These are phyloP conservation scores for Sebastes jordani DNA, from an alignment of 2,797 vertebrate species.

Conservation along the genomic window DNA sequence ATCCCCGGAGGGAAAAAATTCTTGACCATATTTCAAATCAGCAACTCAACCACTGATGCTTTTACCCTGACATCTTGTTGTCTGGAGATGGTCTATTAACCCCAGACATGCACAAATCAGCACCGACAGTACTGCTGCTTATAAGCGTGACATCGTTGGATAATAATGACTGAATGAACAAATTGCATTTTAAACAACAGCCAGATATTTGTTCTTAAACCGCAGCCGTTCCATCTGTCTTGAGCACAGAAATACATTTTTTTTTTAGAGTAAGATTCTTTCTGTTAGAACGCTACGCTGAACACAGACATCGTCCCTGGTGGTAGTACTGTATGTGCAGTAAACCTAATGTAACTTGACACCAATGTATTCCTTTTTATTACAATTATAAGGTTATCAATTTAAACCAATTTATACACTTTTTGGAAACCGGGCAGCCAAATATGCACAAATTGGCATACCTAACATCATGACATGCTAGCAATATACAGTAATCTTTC, in stretches of 20 bases:
- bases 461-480: constrained; percentile 26
- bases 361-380: constrained; percentile 3
- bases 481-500: background rate
- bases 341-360: background rate
- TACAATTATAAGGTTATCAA: background rate
- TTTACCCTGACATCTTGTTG: constrained; percentile 14
- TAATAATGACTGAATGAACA: constrained; percentile 26
- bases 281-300: background rate
- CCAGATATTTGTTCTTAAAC: constrained; percentile 25
- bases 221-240: constrained; percentile 31
- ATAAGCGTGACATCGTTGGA: constrained; percentile 14
- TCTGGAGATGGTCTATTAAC: constrained; percentile 42
- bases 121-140: constrained; percentile 11
- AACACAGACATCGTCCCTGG: background rate
- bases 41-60: constrained; percentile 25
- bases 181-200: constrained; percentile 36
- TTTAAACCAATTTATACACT: constrained; percentile 17
- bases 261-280: background rate
- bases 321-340: background rate
- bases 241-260: background rate
- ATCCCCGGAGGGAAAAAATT: background rate
- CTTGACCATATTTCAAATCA: constrained; percentile 45
- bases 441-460: constrained; percentile 19
- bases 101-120: constrained; percentile 36
- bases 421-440: background rate